Percentiles rank a stretch among this genome's conserved stretches.
Conservation (phyloP, 2,113 vertebrate species). For the Hypomesus transpacificus region DNA sequence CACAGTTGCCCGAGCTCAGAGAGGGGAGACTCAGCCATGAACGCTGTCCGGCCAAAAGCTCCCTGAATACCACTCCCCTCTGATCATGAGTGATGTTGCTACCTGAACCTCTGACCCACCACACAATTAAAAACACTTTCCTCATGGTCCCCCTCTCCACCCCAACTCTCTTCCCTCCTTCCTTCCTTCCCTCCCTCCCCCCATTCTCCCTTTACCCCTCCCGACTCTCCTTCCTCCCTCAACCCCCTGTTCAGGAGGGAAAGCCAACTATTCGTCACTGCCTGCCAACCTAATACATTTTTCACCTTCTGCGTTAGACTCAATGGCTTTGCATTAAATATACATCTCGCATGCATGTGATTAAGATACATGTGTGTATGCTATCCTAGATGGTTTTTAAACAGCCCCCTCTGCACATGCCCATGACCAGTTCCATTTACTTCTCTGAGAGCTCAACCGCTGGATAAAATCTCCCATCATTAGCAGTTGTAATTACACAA, state of each 20-base stretch:
- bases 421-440: neutral
- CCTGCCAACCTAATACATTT: neutral
- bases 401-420: conserved; percentile 34
- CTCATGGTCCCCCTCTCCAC: conserved; percentile 15
- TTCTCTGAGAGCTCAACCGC: conserved; percentile 23
- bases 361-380: conserved; percentile 48
- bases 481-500: conserved; percentile 30
- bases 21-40: conserved; percentile 63
- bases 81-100: conserved; percentile 70
- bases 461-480: conserved; percentile 28
- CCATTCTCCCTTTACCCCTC: neutral
- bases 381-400: conserved; percentile 14
- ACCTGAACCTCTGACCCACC: conserved; percentile 70
- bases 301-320: neutral
- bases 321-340: conserved; percentile 38
- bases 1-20: conserved; percentile 54
- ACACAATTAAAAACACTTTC: conserved; percentile 75
- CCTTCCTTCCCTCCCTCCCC: neutral
- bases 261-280: neutral
- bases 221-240: neutral
- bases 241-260: too few species aligned
- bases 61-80: conserved; percentile 69
- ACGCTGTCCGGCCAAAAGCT: conserved; percentile 73
- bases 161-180: conserved; percentile 1
- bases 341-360: conserved; percentile 39